phyloP scores from a whole-genome alignment of 2,113 vertebrate species.

The Empidonax alnorum region DNA sequence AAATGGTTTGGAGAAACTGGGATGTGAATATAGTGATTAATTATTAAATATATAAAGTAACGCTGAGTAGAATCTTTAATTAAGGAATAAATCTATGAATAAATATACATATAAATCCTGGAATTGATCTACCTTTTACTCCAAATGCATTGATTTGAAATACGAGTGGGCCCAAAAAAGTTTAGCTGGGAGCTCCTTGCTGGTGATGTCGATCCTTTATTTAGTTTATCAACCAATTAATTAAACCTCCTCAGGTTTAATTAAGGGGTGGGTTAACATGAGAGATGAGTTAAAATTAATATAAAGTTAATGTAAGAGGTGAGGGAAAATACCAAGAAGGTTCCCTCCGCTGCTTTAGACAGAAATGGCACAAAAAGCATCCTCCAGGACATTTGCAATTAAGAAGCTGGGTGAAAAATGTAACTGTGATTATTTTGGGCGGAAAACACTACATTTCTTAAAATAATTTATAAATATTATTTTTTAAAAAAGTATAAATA shows the following conservation, averaged over 20 bases:
- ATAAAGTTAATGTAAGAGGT: background rate
- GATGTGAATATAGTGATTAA: background rate
- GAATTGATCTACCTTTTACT: background rate
- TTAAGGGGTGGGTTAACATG: background rate
- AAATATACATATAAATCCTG: background rate
- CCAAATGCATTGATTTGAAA: background rate
- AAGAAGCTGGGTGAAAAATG: background rate
- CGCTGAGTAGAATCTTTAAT: background rate
- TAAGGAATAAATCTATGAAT: background rate
- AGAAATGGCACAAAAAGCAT: background rate
- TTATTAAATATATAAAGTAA: too few relatives aligned
- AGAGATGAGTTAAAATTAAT: too few relatives aligned
- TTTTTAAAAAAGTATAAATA: background rate
- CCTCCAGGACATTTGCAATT: background rate
- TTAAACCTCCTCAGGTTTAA: background rate
- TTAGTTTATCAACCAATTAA: background rate
- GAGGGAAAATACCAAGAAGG: background rate
- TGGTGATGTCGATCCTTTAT: background rate
- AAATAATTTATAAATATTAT: background rate
- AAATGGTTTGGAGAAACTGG: background rate
- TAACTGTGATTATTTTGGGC: background rate
- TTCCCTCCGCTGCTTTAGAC: background rate
- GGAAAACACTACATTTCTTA: too few relatives aligned
- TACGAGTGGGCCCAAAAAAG: background rate
- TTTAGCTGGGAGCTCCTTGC: background rate